phyloP scores from a whole-genome alignment of 2,113 vertebrate species.

The Micromys minutus region DNA sequence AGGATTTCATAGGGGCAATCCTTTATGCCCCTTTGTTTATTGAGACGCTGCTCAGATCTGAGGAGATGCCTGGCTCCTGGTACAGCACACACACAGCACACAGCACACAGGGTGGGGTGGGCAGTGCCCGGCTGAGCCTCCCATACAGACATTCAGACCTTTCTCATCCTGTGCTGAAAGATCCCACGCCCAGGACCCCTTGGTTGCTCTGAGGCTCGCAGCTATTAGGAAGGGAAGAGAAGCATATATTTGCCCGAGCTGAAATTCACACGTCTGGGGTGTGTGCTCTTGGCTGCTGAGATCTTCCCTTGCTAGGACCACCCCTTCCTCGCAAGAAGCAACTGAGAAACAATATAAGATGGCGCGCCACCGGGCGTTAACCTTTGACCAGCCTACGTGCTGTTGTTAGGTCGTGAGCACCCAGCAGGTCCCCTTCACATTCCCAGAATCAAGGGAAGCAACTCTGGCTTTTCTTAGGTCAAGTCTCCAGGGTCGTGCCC shows the following conservation, averaged over 20 bases:
- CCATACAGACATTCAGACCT: background rate
- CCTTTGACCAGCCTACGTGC: background rate
- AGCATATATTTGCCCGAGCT: background rate
- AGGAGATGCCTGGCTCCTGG: background rate
- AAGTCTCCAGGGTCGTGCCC: background rate
- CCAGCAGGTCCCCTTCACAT: background rate
- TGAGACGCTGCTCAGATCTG: background rate
- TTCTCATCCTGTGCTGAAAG: background rate
- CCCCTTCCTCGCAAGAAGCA: background rate
- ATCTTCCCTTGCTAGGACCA: background rate
- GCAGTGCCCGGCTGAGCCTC: rapidly evolving
- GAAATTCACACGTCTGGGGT: background rate
- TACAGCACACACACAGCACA: background rate
- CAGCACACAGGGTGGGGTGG: background rate
- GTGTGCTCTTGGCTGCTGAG: background rate
- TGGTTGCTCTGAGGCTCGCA: background rate
- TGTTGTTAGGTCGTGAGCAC: background rate
- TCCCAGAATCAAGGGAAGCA: rapidly evolving
- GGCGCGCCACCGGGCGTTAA: background rate
- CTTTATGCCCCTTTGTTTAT: background rate
- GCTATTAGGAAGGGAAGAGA: background rate
- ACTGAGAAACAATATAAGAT: background rate
- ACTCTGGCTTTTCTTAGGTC: background rate
- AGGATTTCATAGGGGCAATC: background rate
- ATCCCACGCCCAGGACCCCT: background rate